These are phyloP conservation scores for Proteles cristata DNA, from an alignment of 2,113 vertebrate genomes.

Conservation along the genomic window DNA sequence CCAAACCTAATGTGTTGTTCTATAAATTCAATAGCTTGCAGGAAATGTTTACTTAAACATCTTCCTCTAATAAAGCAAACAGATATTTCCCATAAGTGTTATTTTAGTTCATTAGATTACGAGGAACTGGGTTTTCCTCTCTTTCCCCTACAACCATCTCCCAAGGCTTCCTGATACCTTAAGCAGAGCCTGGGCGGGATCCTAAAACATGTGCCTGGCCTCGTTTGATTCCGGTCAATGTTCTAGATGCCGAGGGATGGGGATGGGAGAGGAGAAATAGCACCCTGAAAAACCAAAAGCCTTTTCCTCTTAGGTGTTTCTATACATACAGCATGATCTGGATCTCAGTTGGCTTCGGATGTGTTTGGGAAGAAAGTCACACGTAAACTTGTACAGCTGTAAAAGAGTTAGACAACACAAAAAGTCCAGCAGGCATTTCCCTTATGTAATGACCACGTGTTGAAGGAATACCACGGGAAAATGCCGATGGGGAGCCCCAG, in stretches of 20 bases:
- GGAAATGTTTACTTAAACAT: conserved; percentile 64
- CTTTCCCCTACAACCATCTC: neutral
- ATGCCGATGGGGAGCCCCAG: neutral
- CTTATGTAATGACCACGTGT: neutral
- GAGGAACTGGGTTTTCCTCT: neutral
- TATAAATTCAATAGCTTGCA: conserved; percentile 50
- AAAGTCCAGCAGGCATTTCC: neutral
- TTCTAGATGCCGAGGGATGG: neutral
- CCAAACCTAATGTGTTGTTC: neutral
- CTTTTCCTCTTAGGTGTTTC: neutral
- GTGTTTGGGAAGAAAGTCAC: neutral
- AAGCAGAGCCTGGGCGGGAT: neutral
- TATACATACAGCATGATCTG: neutral
- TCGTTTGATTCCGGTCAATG: neutral
- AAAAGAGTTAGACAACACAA: neutral
- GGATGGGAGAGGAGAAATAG: neutral
- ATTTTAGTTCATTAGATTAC: conserved; percentile 41
- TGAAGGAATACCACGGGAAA: neutral
- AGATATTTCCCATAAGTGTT: conserved; percentile 40
- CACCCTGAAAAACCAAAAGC: neutral
- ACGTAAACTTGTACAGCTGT: neutral
- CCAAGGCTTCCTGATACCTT: neutral
- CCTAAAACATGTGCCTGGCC: neutral
- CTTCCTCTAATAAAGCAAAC: conserved; percentile 47
- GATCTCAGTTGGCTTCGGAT: neutral